Conservation (phyloP, 2,113 vertebrate genomes). For the Oreochromis tanganicae region DNA sequence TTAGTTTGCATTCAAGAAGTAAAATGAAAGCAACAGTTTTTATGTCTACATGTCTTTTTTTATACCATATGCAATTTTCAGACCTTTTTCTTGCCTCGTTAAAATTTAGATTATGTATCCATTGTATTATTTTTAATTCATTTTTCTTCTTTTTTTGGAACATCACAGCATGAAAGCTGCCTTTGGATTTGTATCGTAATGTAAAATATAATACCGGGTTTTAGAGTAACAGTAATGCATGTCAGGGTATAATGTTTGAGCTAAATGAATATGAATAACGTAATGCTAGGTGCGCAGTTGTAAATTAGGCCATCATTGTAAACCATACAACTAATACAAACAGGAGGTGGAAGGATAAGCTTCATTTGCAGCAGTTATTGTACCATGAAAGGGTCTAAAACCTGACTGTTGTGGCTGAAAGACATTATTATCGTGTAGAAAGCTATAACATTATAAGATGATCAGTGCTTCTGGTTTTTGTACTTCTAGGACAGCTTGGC, state of each 20-base stretch:
- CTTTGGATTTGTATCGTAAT: background rate
- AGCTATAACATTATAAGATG: background rate
- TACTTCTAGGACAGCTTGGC: background rate
- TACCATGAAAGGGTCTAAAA: background rate
- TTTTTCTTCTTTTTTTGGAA: background rate
- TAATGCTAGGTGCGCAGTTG: background rate
- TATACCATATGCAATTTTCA: background rate
- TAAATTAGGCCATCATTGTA: background rate
- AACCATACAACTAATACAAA: background rate
- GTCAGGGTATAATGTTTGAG: background rate
- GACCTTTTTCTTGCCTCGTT: background rate
- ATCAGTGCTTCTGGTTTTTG: background rate
- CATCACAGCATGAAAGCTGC: background rate
- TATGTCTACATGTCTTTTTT: background rate
- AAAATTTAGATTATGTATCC: background rate
- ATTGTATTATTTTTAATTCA: background rate
- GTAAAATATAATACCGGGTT: conserved; percentile 26
- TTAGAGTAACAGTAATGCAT: background rate
- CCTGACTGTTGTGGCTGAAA: background rate
- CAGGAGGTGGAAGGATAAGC: background rate
- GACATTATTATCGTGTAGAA: background rate
- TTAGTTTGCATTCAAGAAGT: background rate
- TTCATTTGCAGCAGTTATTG: background rate
- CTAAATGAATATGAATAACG: background rate
- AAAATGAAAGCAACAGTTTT: background rate